Base-by-base conservation (phyloP, 2,113 vertebrate genomes). In the Leucopsar rothschildi region DNA sequence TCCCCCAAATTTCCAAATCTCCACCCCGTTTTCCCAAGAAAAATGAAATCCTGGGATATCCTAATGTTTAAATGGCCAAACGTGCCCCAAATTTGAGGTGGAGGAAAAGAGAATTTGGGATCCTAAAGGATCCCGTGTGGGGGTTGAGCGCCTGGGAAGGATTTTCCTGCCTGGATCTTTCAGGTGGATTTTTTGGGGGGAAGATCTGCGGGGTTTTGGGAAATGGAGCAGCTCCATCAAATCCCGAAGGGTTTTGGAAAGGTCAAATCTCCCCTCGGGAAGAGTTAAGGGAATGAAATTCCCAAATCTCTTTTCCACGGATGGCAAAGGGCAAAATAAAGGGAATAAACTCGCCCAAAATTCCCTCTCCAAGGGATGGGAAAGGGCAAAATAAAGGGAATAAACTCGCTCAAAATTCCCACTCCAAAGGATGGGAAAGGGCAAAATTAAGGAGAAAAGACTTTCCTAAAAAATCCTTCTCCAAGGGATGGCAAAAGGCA, bases 11-110 rank as follows among this genome's bases (percentile, higher is more conserved):
- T 10, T 20, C n/a, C 15, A 18, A 71, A 9, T 16, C 2, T 81
- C 47, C 2, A 0, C 28, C 25, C 20, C 9, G 0, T 50, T 66
- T 75, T 75, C 25, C 40, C 14, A 15, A 31, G n/a, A 5, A 37
- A 65, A 71, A 22, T 9, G 0, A 23, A 73, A 5, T 19, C 21
- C 33, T 6, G 4, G 53, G 33, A 16, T 60, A 9, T 16, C 4
- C 15, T 5, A 1, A 0, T 6, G 59, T 39, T 21, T 1, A 4
- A 50, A 29, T 4, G 3, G 24, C 35, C 20, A 31, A 59, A 68
- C 14, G 4, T 25, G 35, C 1, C 52, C 28, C 52, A 18, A 9
- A 5, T 69, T 56, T 15, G 23, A 80, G 47, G 37, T 42, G 63
- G 53, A 56, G 37, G 40, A 47, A 37, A 56, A 27, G 63, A 33